Conservation (phyloP, 30 jellyfish, hydroid and myxozoan species). For the Pelagia noctiluca region DNA sequence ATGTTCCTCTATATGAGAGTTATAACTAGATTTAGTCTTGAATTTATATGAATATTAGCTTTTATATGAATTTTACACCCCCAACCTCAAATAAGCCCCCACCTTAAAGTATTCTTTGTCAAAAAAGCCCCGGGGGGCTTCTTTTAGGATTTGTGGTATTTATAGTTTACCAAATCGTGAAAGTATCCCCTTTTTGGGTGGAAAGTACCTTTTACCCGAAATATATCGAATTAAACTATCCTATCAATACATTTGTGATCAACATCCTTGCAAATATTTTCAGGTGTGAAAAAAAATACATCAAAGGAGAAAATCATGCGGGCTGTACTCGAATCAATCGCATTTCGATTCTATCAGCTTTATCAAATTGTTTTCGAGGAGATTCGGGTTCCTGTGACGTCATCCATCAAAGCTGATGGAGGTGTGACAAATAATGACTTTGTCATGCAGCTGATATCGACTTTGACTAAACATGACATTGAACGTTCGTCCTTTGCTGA, state of each 20-base stretch:
- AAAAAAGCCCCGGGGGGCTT: too few species aligned
- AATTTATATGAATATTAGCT: too few species aligned
- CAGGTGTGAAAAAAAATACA: constrained; percentile 76
- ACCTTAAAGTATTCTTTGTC: too few species aligned
- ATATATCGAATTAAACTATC: not conserved
- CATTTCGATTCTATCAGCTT: constrained; percentile 69
- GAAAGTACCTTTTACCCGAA: too few species aligned
- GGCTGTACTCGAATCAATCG: constrained; percentile 93
- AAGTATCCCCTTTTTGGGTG: too few species aligned
- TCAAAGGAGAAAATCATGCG: constrained; percentile 73
- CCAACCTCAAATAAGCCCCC: too few species aligned
- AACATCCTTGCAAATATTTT: constrained; percentile 27
- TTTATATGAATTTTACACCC: too few species aligned
- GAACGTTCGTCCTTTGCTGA: constrained; percentile 77
- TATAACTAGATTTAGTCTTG: too few species aligned
- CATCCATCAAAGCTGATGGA: constrained; percentile 77
- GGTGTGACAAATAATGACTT: constrained; percentile 92
- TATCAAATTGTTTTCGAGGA: constrained; percentile 51
- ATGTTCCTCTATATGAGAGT: too few species aligned
- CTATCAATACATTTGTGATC: not conserved
- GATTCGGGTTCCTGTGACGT: constrained; percentile 55
- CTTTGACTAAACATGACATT: constrained; percentile 63
- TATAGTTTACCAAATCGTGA: too few species aligned
- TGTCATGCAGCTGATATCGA: constrained; percentile 78
- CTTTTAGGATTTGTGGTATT: too few species aligned